Percentiles rank a stretch among this genome's conserved stretches.
Evolutionary conservation across 2,888 invertebrate species (phyloP).

Genomic region (Limenitis camilla): DNA sequence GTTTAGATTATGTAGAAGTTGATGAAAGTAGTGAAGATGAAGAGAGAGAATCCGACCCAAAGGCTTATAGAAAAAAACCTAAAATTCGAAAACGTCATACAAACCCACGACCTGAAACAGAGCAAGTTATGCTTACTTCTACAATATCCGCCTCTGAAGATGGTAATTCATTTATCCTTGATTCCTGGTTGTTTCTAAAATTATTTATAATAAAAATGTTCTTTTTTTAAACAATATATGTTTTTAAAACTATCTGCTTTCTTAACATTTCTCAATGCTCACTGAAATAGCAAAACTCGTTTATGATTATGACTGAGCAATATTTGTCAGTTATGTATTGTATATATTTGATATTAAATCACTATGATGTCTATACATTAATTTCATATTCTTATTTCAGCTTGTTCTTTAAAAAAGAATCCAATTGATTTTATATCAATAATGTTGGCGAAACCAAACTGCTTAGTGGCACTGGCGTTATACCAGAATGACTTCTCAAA

Average conservation of each 20-base stretch:
- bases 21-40: conserved; percentile 67
- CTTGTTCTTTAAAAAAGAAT: conserved; percentile 43
- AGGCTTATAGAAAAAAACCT: conserved; percentile 51
- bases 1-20: conserved; percentile 64
- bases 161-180: conserved; percentile 34
- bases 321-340: too few species aligned
- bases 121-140: conserved; percentile 52
- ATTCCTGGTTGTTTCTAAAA: background rate
- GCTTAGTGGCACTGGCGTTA: conserved; percentile 83
- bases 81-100: conserved; percentile 51
- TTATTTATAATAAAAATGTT: background rate
- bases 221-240: background rate
- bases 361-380: too few species aligned
- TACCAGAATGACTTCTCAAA: conserved; percentile 82
- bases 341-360: too few species aligned
- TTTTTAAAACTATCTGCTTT: too few species aligned
- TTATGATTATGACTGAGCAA: too few species aligned
- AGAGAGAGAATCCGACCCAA: conserved; percentile 48
- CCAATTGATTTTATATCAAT: conserved; percentile 73
- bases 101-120: conserved; percentile 54
- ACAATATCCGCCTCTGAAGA: conserved; percentile 55
- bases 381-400: conserved; percentile 31
- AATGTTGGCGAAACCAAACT: conserved; percentile 84
- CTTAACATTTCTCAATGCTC: too few species aligned
- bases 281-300: too few species aligned